Evolutionary conservation across 1,140 invertebrate genomes (phyloP).

Genomic region (Drosophila azteca): DNA sequence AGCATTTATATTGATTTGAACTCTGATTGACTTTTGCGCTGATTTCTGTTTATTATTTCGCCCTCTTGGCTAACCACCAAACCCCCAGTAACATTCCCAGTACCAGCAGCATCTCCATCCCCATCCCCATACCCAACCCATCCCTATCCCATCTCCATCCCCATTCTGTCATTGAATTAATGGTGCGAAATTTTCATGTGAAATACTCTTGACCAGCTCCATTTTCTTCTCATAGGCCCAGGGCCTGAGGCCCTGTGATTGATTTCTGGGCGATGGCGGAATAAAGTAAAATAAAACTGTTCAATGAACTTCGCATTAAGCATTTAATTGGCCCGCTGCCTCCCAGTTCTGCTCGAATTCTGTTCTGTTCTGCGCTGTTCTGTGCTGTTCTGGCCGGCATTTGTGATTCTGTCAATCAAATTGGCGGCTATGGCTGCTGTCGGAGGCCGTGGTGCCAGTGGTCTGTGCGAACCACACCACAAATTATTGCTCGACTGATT

Average conservation of each 20-base stretch:
- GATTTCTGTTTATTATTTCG: constrained; percentile 76
- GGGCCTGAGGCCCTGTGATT: constrained; percentile 43
- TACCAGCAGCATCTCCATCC: background rate
- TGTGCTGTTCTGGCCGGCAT: constrained; percentile 32
- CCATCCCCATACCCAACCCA: constrained; percentile 34
- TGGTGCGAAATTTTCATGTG: constrained; percentile 78
- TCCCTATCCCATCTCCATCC: constrained; percentile 15
- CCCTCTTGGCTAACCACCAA: constrained; percentile 50
- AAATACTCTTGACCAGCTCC: constrained; percentile 43
- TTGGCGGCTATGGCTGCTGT: constrained; percentile 38
- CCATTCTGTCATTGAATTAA: constrained; percentile 73
- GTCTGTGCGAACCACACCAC: constrained; percentile 26
- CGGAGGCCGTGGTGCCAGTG: constrained; percentile 15
- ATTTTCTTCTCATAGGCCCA: constrained; percentile 11
- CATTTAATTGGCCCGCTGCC: constrained; percentile 60
- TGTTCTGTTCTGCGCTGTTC: constrained; percentile 11
- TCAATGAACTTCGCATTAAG: constrained; percentile 75
- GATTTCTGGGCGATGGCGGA: constrained; percentile 51
- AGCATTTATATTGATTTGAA: constrained; percentile 78
- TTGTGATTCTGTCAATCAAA: constrained; percentile 72
- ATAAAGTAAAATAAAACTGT: constrained; percentile 61
- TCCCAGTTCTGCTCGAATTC: constrained; percentile 2
- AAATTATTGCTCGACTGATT: constrained; percentile 63
- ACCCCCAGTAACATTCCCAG: background rate
- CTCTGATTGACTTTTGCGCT: constrained; percentile 76